Base-by-base conservation (phyloP, 2,113 vertebrate genomes). In the Bufo bufo region DNA sequence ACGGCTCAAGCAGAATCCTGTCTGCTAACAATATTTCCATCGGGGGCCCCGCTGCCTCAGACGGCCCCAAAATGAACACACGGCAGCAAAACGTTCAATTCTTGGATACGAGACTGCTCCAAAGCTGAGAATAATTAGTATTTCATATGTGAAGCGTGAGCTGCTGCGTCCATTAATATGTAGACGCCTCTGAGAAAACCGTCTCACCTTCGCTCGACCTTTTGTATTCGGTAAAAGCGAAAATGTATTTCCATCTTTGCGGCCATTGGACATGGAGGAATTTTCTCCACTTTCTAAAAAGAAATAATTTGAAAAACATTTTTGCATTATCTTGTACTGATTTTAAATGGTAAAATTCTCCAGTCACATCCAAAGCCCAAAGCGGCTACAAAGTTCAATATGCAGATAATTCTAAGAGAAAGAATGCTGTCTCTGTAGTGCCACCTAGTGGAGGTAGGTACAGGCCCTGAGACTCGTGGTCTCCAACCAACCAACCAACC, bases 191-290 rank as follows among this genome's bases (percentile, higher is more conserved):
- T 11, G 47, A 19, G 56, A 77, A 45, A 49, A 43, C 49, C 4
- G 43, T 63, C 71, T 17, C 84, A 61, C 33, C 56, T 77, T 49
- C 74, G 63, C 72, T 20, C 74, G 66, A 85, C 49, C 83, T 47
- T 72, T 74, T 74, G 19, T 20, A 74, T 58, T 16, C 4, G 13
- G 47, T 33, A 74, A 74, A 52, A 85, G 66, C 8, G 20, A 71
- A 69, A 50, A 16, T 14, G 2, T 16, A 66, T 71, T 74, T 19
- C 13, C 14, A 16, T 6, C 71, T 74, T 74, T 43, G 71, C 19
- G 43, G 19, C 71, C 71, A 8, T 74, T 0, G 43, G 71, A 47
- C 69, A 2, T 33, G 4, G 13, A 74, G 71, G 71, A 19, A 47
- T 45, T 47, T 7, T 47, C 14, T 47, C 14, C 43, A 47, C 43